Base-by-base conservation (phyloP, 2,797 vertebrate species). In the Otolemur crassicaudatus region DNA sequence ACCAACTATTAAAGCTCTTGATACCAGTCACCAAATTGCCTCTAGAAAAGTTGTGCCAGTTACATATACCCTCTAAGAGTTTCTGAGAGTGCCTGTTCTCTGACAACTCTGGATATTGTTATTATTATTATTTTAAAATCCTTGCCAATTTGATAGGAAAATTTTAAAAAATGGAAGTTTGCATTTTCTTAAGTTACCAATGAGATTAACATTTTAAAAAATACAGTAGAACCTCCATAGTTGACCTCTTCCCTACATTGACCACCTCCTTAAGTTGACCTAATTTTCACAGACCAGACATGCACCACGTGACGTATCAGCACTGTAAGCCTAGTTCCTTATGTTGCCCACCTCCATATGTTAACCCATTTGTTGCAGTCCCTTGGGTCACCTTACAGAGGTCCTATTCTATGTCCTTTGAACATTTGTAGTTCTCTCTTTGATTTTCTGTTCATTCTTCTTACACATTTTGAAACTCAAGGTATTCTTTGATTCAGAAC, bases 141-240 rank as follows among this genome's bases (percentile, higher is more conserved):
- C 69, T 93, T 87, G 43, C 37, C 58, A 53, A 88, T 93, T 92
- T 87, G 58, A 92, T 82, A 90, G 69, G 79, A 95, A 94, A 96
- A 60, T 70, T 81, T 19, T 9, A 87, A 69, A 79, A 67, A 7
- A 43, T 14, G n/a, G 5, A 80, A 20, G 76, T 87, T 92, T 90
- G 27, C 34, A 37, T 91, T 90, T 86, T 90, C 72, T 97, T 84
- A 94, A 37, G 73, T 85, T 90, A 73, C 17, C 67, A 72, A 3
- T 72, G 65, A 90, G 69, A 90, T 69, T 94, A 87, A 75, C 58
- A 40, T 77, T 90, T 93, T 63, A 3, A n/a, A 67, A 67, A 67
- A 67, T 53, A 53, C 49, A 49, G 49, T 49, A 49, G 14, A 53
- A 53, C 49, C 49, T 53, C 49, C 49, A 4, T 53, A 53, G 49